A percentile compares a stretch with the other conserved stretches of the same genome.
Conservation (phyloP, 2,888 invertebrate genomes). For the Chelonus formosanus region DNA sequence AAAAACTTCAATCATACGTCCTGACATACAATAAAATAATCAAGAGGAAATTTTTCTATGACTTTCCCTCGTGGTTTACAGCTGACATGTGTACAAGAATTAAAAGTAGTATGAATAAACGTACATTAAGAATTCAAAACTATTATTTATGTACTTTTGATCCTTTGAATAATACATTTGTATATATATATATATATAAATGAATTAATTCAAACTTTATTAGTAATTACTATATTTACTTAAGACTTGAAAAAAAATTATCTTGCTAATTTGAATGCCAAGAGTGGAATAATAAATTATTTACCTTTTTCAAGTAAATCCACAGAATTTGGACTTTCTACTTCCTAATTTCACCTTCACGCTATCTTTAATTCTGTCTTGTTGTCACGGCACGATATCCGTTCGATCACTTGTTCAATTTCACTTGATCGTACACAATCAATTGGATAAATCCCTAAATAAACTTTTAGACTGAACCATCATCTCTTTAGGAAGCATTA, state of each 20-base stretch:
- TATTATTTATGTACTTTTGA: background rate
- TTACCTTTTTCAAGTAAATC: slow-evolving; percentile 21
- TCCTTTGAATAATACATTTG: too few relatives aligned
- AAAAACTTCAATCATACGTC: background rate
- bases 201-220: too few relatives aligned
- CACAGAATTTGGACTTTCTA: slow-evolving; percentile 21
- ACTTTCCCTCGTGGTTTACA: slow-evolving; percentile 27
- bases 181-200: too few relatives aligned
- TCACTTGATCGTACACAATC: slow-evolving; percentile 5
- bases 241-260: too few relatives aligned
- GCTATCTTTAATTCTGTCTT: background rate
- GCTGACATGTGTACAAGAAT: slow-evolving; percentile 10
- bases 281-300: background rate
- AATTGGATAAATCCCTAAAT: slow-evolving; percentile 11
- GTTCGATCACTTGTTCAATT: slow-evolving; percentile 6
- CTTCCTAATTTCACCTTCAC: slow-evolving; percentile 5
- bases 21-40: background rate
- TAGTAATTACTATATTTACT: too few relatives aligned
- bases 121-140: background rate
- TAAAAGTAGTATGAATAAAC: background rate
- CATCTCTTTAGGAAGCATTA: slow-evolving; percentile 9
- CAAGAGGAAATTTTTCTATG: slow-evolving; percentile 13
- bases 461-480: slow-evolving; percentile 1
- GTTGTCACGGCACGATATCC: slow-evolving; percentile 7
- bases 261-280: background rate